Evolutionary conservation across 2,797 vertebrate genomes (phyloP), one percentile per base, ranked within the genome.

Genomic region (Chaenodraco wilsoni): DNA sequence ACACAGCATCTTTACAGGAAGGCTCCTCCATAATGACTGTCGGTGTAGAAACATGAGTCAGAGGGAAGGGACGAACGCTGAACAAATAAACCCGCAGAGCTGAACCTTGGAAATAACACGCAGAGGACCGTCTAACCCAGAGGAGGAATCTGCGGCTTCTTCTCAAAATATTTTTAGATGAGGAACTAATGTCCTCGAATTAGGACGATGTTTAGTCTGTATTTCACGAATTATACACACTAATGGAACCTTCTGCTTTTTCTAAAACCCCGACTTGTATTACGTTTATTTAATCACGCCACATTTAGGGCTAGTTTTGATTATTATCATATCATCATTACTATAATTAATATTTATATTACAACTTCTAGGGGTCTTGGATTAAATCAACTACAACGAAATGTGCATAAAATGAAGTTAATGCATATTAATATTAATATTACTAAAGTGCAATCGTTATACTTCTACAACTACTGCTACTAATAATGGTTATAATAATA

Each of bases 41-140:
- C 66, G 27, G 57, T 41, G 72, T 49, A 63, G 78, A 85, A 84
- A 89, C 69, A 63, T 15, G 78, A 87, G 79, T 81, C 80, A 73
- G 73, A 21, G 31, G 72, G 73, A 86, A 69, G 65, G 55, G 80
- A 81, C 69, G 81, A 65, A 67, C 16, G 43, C 73, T 65, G 11
- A n/a, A 57, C 27, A 86, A 90, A 90, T 68, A 87, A 81, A 85
- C 74, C 13, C 51, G 74, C 15, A 7, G 51, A 63, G 13, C 56
- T 31, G 50, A 86, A 75, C 27, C 59, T 19, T 58, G 45, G 61
- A 62, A 79, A 84, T 72, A 81, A 83, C 62, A 73, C 69, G 73
- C 78, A 81, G 64, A 61, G 46, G 63, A 78, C 79, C 69, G 79
- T 78, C 65, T 79, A 84, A 82, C 40, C 1, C 3, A 69, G 41